Percentiles rank a stretch among this genome's conserved stretches.
phyloP scores from a whole-genome alignment of 1,140 invertebrate genomes.

The Stegodyphus dumicola region DNA sequence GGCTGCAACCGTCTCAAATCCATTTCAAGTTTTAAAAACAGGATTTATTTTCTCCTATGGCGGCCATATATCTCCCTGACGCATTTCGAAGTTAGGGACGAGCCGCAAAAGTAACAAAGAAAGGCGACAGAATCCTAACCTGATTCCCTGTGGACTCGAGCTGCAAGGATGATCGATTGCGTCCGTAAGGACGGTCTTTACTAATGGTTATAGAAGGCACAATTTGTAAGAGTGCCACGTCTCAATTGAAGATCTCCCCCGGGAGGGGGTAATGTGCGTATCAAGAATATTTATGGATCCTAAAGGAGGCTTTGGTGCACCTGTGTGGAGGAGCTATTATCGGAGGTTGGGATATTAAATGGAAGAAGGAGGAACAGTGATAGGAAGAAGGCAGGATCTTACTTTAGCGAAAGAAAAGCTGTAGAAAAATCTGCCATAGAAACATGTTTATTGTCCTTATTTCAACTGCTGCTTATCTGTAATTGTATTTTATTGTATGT shows the following conservation, averaged over 20 bases:
- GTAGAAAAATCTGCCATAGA: too few relatives aligned
- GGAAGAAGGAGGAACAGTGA: too few relatives aligned
- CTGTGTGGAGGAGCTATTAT: constrained; percentile 17
- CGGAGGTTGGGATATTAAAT: background rate
- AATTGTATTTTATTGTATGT: too few relatives aligned
- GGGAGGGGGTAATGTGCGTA: constrained; percentile 42
- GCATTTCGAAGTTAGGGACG: constrained; percentile 13
- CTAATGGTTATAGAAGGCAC: constrained; percentile 50
- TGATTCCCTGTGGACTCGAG: constrained; percentile 15
- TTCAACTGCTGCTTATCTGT: too few relatives aligned
- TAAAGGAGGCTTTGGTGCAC: constrained; percentile 14
- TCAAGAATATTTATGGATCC: constrained; percentile 46
- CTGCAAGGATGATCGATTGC: constrained; percentile 32
- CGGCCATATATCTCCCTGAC: background rate
- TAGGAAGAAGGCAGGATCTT: too few relatives aligned
- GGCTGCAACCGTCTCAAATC: too few relatives aligned
- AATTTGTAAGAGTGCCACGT: constrained; percentile 58
- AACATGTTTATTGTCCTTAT: too few relatives aligned
- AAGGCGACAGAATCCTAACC: background rate
- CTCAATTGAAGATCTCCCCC: constrained; percentile 49
- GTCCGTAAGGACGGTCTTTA: background rate
- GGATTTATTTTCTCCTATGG: too few relatives aligned
- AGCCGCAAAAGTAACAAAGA: constrained; percentile 23
- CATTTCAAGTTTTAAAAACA: too few relatives aligned
- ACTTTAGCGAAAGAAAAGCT: too few relatives aligned